Percentiles rank a stretch among this genome's conserved stretches.
phyloP scores from a whole-genome alignment of 2,797 vertebrate genomes.

The Eurystomus glaucurus region DNA sequence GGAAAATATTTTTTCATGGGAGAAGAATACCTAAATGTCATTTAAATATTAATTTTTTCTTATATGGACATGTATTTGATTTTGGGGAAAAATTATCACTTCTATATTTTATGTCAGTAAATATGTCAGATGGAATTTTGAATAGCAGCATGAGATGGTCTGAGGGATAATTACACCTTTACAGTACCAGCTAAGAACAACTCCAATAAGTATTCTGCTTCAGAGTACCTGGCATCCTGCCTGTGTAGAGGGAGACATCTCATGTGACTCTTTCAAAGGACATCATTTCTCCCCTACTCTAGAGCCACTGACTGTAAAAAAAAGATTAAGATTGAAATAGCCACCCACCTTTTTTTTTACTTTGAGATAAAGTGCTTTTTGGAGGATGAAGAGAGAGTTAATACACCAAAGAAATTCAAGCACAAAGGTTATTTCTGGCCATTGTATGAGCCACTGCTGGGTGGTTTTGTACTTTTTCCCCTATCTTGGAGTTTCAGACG shows the following conservation, averaged over 20 bases:
- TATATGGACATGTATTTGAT: neutral
- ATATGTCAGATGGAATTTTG: neutral
- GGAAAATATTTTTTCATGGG: neutral
- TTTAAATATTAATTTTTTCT: neutral
- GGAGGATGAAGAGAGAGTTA: neutral
- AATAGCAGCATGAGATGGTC: neutral
- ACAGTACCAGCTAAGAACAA: neutral
- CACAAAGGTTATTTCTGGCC: neutral
- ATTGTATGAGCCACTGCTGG: neutral
- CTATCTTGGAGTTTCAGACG: neutral
- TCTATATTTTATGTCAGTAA: neutral
- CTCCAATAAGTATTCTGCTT: neutral
- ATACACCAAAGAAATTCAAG: neutral
- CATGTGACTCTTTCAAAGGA: neutral
- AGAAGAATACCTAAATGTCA: neutral
- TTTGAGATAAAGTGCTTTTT: neutral
- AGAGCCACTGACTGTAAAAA: neutral
- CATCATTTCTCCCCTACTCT: neutral
- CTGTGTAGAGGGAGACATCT: fast-evolving
- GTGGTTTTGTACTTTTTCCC: neutral
- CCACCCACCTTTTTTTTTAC: neutral
- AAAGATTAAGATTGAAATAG: neutral
- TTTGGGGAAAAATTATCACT: neutral
- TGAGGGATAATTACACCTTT: neutral
- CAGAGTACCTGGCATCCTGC: neutral